Percentiles rank a stretch among this genome's conserved stretches.
phyloP scores from a whole-genome alignment of 2,888 invertebrate species.

The Ethmia dodecea region DNA sequence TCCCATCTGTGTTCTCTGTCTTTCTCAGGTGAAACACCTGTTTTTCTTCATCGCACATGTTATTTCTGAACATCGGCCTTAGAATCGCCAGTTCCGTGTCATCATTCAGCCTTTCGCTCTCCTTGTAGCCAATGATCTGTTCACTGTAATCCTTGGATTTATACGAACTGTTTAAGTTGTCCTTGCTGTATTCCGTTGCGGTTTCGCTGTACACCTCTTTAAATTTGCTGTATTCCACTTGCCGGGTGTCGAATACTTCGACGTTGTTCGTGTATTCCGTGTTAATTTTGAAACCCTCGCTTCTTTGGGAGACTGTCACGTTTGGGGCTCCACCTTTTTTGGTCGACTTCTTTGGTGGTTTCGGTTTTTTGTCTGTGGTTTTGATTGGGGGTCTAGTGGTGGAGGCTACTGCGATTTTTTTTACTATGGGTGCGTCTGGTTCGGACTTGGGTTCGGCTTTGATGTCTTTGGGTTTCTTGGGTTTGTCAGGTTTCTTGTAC shows the following conservation, averaged over 20 bases:
- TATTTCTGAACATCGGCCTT: slow-evolving; percentile 33
- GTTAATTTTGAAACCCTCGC: slow-evolving; percentile 34
- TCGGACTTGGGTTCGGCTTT: slow-evolving; percentile 12
- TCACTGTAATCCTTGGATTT: slow-evolving; percentile 23
- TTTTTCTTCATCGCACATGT: slow-evolving; percentile 26
- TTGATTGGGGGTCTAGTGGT: slow-evolving; percentile 18
- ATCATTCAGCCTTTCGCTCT: slow-evolving; percentile 20
- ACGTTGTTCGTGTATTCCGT: slow-evolving; percentile 32
- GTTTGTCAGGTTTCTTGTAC: slow-evolving; percentile 24
- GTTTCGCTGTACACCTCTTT: slow-evolving; percentile 39
- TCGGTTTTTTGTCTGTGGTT: slow-evolving; percentile 26
- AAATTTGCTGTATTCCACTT: slow-evolving; percentile 36
- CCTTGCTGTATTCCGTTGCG: slow-evolving; percentile 21
- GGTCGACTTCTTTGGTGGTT: slow-evolving; percentile 28
- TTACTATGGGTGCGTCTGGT: slow-evolving; percentile 13
- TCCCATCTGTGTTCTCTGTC: slow-evolving; percentile 52
- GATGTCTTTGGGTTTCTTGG: slow-evolving; percentile 17
- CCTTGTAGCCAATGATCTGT: slow-evolving; percentile 28
- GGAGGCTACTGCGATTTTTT: slow-evolving; percentile 19
- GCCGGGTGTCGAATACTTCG: slow-evolving; percentile 35
- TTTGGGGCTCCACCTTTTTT: slow-evolving; percentile 43
- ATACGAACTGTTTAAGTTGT: slow-evolving; percentile 5
- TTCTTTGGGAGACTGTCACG: slow-evolving; percentile 40
- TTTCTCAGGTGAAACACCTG: slow-evolving; percentile 17
- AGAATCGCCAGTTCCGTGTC: slow-evolving; percentile 42